Evolutionary conservation across 2,113 vertebrate genomes (phyloP).

Genomic region (Heterocephalus glaber): DNA sequence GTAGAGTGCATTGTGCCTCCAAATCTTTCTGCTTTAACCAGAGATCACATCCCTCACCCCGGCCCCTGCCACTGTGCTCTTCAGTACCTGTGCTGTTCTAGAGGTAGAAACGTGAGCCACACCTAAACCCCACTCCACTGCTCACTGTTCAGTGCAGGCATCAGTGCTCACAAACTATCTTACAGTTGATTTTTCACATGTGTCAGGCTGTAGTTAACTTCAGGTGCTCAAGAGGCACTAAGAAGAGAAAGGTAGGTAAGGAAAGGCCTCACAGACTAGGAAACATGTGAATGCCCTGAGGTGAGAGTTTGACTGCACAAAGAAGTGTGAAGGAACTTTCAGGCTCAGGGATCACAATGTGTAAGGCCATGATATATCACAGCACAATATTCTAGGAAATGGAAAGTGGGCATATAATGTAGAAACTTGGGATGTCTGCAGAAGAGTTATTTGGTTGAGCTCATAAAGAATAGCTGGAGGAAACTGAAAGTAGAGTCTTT

Average conservation of each 20-base stretch:
- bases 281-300: not conserved
- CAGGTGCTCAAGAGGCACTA: not conserved
- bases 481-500: not conserved
- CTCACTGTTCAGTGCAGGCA: not conserved
- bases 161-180: not conserved
- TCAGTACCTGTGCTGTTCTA: not conserved
- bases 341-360: not conserved
- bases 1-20: not conserved
- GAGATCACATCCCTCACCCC: not conserved
- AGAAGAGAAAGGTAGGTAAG: not conserved
- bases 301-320: not conserved
- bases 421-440: not conserved
- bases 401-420: not conserved
- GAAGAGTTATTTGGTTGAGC: not conserved
- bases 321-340: not conserved
- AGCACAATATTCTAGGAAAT: not conserved
- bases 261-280: not conserved
- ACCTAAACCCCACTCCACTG: not conserved
- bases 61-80: not conserved
- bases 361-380: not conserved
- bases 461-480: not conserved
- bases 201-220: not conserved
- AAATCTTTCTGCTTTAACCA: not conserved
- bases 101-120: not conserved
- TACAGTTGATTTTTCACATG: too few relatives aligned